Evolutionary conservation across 2,888 invertebrate species (phyloP), one percentile per base, ranked within the genome.

Genomic region (Amphipyra berbera): DNA sequence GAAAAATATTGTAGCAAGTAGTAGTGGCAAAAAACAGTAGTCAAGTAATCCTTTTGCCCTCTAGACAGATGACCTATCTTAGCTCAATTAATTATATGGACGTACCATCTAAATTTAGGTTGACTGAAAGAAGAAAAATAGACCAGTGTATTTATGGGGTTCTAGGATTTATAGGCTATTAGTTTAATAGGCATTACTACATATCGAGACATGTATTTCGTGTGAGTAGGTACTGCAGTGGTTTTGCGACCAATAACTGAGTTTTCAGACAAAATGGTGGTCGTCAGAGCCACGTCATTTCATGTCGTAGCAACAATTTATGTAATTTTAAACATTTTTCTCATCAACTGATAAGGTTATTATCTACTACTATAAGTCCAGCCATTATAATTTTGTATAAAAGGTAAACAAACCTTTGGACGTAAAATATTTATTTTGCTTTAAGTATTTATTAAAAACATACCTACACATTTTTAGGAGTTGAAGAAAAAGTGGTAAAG

Each of bases 21-120:
- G 35, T 33, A 49, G 21, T 41, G 33, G 30, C 4, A 13, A 41
- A n/a, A 52, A 60, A 64, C 47, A 60, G 46, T 45, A 7, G 42
- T 21, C 46, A 49, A 38, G 47, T 33, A 37, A 59, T 66, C 66
- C 46, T n/a, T 70, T 54, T 62, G 68, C 60, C 76, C 76, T 78
- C 73, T 37, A 78, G 78, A 78, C 78, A 59, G 55, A 60, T 42
- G 67, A 52, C 70, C 76, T 64, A 45, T 48, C 61, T 53, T 8
- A 40, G 21, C 56, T 48, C 61, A 74, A 67, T 61, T 70, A 67
- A 68, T 70, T 66, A 61, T 65, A 52, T 49, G 38, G 58, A 48
- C 57, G 54, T 61, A 41, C 27, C 52, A 38, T 57, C 62, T 58
- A 46, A 52, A 71, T 71, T 73, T 42, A 41, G 46, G 58, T 56